Percentiles rank a stretch among this genome's conserved stretches.
phyloP scores from a whole-genome alignment of 2,113 vertebrate species.

The Oreotrochilus melanogaster region DNA sequence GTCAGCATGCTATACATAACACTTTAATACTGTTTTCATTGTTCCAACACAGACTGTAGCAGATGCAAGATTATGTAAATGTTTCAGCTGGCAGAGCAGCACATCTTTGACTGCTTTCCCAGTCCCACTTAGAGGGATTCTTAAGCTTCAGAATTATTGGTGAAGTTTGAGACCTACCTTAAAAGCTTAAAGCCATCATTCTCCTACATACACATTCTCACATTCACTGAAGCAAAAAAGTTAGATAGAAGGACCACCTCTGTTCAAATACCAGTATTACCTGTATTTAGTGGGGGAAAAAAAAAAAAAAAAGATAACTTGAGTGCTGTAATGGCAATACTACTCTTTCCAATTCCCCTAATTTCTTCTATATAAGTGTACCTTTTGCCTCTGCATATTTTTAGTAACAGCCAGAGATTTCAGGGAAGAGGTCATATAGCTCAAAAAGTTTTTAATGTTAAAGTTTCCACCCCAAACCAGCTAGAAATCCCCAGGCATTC shows the following conservation, averaged over 20 bases:
- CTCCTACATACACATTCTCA: neutral
- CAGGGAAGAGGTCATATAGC: neutral
- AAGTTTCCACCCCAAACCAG: neutral
- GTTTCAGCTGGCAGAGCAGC: neutral
- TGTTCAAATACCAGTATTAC: neutral
- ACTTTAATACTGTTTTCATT: neutral
- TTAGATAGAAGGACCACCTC: neutral
- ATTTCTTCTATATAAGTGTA: neutral
- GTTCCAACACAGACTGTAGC: neutral
- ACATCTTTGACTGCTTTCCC: neutral
- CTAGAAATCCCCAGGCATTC: neutral
- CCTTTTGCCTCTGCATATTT: accelerated
- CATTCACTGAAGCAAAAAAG: neutral
- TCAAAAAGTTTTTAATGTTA: neutral
- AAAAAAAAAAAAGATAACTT: neutral
- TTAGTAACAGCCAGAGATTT: neutral
- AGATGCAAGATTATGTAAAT: neutral
- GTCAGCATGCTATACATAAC: neutral
- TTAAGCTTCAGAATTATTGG: neutral
- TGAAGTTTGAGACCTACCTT: neutral
- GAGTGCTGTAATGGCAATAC: neutral
- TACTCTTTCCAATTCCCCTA: neutral
- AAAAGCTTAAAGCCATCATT: neutral
- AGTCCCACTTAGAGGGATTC: neutral
- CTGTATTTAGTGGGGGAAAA: neutral